A percentile compares a stretch with the other conserved stretches of the same genome.
These are phyloP conservation scores for Mirounga angustirostris DNA, from an alignment of 2,113 vertebrate species.

Conservation along the genomic window DNA sequence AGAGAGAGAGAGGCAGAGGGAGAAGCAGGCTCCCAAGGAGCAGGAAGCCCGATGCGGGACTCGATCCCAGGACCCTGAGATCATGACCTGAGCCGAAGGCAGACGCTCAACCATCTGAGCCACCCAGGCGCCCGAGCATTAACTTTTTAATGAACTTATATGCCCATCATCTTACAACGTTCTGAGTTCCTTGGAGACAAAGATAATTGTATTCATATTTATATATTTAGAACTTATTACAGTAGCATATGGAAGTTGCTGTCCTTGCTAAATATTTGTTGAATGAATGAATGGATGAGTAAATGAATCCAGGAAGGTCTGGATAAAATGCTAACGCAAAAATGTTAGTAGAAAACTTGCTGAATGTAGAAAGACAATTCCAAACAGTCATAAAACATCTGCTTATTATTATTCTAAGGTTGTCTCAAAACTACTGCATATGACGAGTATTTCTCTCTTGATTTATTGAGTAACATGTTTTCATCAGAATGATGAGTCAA, in stretches of 20 bases:
- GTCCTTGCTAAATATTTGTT: slow-evolving; percentile 2
- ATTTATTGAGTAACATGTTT: background rate
- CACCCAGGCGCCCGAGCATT: no score
- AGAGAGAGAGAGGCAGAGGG: no score
- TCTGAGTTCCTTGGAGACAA: background rate
- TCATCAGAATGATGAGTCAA: background rate
- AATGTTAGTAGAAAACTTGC: background rate
- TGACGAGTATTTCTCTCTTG: background rate
- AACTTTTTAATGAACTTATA: background rate
- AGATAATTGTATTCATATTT: slow-evolving; percentile 19
- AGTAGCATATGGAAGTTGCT: background rate
- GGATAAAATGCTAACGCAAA: background rate
- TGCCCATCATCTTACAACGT: background rate
- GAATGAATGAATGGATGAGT: background rate
- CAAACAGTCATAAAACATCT: background rate
- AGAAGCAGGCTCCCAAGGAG: no score
- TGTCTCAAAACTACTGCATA: background rate
- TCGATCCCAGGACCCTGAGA: no score
- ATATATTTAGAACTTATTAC: background rate
- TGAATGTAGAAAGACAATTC: background rate
- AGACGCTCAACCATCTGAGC: no score
- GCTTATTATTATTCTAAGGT: background rate
- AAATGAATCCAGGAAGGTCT: background rate
- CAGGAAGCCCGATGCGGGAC: no score
- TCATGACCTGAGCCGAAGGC: no score